phyloP scores from a whole-genome alignment of 2,113 vertebrate genomes.

The Caracal caracal region DNA sequence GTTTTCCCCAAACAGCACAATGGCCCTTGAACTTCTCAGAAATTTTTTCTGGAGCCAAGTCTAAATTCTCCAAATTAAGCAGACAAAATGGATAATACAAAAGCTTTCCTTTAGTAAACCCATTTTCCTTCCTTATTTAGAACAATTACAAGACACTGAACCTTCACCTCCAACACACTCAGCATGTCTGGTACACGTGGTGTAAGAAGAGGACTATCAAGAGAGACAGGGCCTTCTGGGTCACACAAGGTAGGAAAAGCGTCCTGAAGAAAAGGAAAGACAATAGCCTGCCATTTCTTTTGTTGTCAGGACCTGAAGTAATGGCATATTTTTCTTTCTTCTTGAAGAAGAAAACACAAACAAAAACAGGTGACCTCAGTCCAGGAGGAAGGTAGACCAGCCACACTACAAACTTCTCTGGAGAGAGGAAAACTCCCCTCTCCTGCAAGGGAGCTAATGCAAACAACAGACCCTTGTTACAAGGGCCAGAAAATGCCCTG shows the following conservation, averaged over 20 bases:
- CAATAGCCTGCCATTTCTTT: background rate
- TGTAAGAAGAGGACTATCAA: background rate
- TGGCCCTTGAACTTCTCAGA: background rate
- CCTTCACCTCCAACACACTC: background rate
- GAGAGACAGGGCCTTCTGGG: background rate
- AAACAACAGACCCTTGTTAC: conserved; percentile 68
- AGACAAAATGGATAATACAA: background rate
- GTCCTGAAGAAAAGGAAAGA: background rate
- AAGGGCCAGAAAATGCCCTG: conserved; percentile 40
- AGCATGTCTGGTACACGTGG: background rate
- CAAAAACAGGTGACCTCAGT: conserved; percentile 43
- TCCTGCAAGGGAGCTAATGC: conserved; percentile 44
- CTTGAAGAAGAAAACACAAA: conserved; percentile 5
- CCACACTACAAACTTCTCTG: background rate
- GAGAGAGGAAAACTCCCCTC: background rate
- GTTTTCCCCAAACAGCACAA: conserved; percentile 2
- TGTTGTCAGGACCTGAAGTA: conserved; percentile 22
- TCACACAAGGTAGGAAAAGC: background rate
- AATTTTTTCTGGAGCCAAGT: background rate
- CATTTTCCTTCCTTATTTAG: background rate
- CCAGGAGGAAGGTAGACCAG: conserved; percentile 36
- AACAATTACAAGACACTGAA: background rate
- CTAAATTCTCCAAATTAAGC: conserved; percentile 22
- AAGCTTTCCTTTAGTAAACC: background rate
- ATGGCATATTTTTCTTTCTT: conserved; percentile 14